Evolutionary conservation across 2,113 vertebrate species (phyloP).

Genomic region (Cyanoderma ruficeps): DNA sequence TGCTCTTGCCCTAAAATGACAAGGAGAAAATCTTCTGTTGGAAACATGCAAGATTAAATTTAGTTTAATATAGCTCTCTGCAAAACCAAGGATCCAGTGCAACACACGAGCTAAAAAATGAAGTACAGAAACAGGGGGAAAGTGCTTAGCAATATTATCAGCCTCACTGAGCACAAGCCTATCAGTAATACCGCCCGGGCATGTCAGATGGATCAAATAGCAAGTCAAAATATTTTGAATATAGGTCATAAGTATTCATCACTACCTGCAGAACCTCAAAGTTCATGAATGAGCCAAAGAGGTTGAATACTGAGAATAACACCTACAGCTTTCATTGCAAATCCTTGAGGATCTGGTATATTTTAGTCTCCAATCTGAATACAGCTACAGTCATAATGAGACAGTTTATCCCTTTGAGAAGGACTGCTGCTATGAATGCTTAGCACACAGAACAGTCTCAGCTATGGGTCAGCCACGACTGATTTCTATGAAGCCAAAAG

Average conservation of each 20-base stretch:
- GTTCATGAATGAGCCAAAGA: background rate
- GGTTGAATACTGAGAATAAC: background rate
- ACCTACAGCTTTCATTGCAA: background rate
- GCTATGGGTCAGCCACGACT: background rate
- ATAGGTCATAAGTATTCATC: background rate
- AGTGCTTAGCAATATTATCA: background rate
- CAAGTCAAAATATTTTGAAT: background rate
- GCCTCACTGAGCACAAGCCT: background rate
- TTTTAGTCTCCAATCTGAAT: background rate
- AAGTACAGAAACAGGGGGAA: rapidly evolving
- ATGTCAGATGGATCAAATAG: background rate
- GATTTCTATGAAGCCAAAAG: background rate
- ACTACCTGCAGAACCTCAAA: background rate
- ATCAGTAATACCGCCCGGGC: background rate
- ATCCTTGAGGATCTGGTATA: background rate
- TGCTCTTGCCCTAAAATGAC: background rate
- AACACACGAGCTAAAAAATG: background rate
- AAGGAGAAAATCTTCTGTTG: background rate
- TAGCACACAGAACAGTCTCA: rapidly evolving
- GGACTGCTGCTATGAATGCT: background rate
- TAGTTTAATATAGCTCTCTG: background rate
- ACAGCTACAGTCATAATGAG: background rate
- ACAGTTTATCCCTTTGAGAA: background rate
- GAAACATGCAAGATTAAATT: background rate
- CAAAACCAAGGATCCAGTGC: background rate